phyloP scores from a whole-genome alignment of 1,140 invertebrate genomes.

The Sarcophaga peregrina region DNA sequence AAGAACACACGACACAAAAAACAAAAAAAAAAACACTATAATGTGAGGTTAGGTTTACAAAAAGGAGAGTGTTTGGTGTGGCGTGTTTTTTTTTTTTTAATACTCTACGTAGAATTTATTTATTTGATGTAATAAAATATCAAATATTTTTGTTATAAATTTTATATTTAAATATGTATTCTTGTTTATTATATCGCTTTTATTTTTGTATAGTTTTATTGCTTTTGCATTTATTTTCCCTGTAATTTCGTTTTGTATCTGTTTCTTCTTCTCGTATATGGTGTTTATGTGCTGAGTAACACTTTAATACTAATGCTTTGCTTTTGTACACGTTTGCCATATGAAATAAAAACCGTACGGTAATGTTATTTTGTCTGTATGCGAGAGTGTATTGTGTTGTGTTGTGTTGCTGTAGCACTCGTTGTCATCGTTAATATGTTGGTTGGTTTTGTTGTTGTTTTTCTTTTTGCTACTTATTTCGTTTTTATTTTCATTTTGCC shows the following conservation, averaged over 20 bases:
- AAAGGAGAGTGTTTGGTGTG: too few relatives aligned
- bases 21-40: too few relatives aligned
- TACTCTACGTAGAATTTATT: too few relatives aligned
- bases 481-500: neutral
- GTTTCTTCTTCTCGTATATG: constrained; percentile 48
- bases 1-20: too few relatives aligned
- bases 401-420: constrained; percentile 15
- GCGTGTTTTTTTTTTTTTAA: too few relatives aligned
- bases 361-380: constrained; percentile 55
- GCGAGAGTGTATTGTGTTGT: constrained; percentile 32
- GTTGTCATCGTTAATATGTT: neutral
- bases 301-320: constrained; percentile 52
- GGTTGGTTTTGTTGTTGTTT: constrained; percentile 14
- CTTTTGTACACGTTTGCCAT: constrained; percentile 45
- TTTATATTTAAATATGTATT: too few relatives aligned
- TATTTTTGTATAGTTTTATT: constrained; percentile 6
- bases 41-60: too few relatives aligned
- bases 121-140: too few relatives aligned
- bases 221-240: neutral
- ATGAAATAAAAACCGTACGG: constrained; percentile 62
- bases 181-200: constrained; percentile 40
- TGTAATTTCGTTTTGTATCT: constrained; percentile 44
- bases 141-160: too few relatives aligned
- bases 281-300: constrained; percentile 60
- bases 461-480: neutral